Evolutionary conservation across 2,113 vertebrate genomes (phyloP).

Genomic region (Fregetta grallaria): DNA sequence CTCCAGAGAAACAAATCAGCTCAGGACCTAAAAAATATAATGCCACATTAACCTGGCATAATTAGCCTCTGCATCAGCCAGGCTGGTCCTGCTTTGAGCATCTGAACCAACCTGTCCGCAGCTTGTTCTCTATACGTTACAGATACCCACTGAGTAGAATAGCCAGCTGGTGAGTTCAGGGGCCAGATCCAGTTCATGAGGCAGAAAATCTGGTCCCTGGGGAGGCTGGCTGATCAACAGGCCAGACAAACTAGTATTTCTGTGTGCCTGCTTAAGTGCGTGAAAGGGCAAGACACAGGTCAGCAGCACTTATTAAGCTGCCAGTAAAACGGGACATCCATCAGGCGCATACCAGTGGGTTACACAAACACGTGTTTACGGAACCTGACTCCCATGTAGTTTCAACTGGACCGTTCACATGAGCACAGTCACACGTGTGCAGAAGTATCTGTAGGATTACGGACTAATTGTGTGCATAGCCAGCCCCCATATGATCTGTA

Average conservation of each 20-base stretch:
- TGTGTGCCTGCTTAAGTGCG: background rate
- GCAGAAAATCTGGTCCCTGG: constrained; percentile 3
- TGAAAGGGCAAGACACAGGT: constrained; percentile 13
- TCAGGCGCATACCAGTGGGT: background rate
- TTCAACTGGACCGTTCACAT: rapidly evolving
- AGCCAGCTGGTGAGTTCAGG: constrained; percentile 36
- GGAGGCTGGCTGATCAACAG: background rate
- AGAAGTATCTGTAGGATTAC: rapidly evolving
- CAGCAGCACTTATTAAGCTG: constrained; percentile 30
- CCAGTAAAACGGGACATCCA: background rate
- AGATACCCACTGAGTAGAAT: background rate
- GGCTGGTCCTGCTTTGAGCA: background rate
- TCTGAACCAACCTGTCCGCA: background rate
- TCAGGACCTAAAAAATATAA: background rate
- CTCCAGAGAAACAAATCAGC: background rate
- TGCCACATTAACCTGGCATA: background rate
- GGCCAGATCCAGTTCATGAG: background rate
- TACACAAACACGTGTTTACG: background rate
- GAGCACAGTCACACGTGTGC: background rate
- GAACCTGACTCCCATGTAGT: background rate
- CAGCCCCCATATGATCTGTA: background rate
- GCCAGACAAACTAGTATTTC: background rate
- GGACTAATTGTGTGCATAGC: background rate
- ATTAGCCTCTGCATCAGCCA: background rate
- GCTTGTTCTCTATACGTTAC: background rate